These are phyloP conservation scores for Protonemura montana DNA, from an alignment of 2,888 invertebrate species.

Conservation along the genomic window DNA sequence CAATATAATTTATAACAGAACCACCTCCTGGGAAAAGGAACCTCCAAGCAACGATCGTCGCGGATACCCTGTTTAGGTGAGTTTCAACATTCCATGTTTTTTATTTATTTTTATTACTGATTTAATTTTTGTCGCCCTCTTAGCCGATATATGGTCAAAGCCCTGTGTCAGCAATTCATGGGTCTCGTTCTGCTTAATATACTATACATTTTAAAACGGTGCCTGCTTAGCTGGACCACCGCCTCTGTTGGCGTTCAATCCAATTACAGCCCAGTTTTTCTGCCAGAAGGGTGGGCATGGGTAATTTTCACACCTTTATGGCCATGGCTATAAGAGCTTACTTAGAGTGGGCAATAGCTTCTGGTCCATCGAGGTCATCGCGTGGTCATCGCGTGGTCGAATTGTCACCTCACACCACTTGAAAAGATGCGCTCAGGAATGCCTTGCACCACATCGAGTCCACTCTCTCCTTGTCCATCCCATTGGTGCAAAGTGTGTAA, in stretches of 20 bases:
- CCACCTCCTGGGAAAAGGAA: not conserved
- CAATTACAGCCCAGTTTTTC: not conserved
- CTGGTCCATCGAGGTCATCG: conserved; percentile 7
- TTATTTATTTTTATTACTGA: not conserved
- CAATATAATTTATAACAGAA: not conserved
- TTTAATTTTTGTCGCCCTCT: too few species aligned
- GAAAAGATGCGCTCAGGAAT: not conserved
- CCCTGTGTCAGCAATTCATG: too few species aligned
- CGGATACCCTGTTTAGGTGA: not conserved
- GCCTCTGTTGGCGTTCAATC: not conserved
- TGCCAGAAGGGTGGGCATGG: not conserved
- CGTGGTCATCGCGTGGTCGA: not conserved
- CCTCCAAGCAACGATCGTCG: not conserved
- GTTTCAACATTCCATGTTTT: not conserved
- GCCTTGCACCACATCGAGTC: too few species aligned
- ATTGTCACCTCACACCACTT: not conserved
- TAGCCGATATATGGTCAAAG: too few species aligned
- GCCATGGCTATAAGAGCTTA: too few species aligned
- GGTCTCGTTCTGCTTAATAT: too few species aligned
- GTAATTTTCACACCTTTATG: not conserved
- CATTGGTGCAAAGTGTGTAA: not conserved
- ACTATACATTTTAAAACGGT: too few species aligned
- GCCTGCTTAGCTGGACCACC: not conserved
- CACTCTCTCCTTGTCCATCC: not conserved
- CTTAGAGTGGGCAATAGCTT: not conserved